phyloP scores from a whole-genome alignment of 2,797 vertebrate species.

The Xiphophorus birchmanni region DNA sequence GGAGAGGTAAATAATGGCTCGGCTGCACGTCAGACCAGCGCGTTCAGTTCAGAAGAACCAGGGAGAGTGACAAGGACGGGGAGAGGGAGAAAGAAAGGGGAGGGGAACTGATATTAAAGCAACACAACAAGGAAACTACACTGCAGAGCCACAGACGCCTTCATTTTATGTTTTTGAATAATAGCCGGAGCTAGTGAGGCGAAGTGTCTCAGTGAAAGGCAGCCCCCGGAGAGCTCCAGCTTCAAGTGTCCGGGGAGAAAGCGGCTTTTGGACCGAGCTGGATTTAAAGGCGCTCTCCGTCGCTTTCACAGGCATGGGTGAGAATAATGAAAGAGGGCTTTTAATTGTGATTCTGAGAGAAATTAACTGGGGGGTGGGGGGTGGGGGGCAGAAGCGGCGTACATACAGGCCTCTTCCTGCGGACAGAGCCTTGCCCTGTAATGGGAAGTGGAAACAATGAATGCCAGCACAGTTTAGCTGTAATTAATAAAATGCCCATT shows the following conservation, averaged over 20 bases:
- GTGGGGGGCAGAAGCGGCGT: slow-evolving; percentile 6
- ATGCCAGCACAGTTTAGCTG: slow-evolving; percentile 45
- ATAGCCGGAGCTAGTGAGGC: slow-evolving; percentile 70
- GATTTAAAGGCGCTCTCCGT: slow-evolving; percentile 65
- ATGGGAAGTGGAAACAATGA: slow-evolving; percentile 66
- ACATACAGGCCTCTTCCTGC: slow-evolving; percentile 68
- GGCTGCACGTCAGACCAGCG: slow-evolving; percentile 31
- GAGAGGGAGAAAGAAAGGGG: slow-evolving; percentile 78
- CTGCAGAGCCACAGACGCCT: slow-evolving; percentile 76
- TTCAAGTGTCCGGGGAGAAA: slow-evolving; percentile 36
- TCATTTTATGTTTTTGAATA: slow-evolving; percentile 82
- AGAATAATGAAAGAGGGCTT: slow-evolving; percentile 67
- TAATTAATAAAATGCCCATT: slow-evolving; percentile 55
- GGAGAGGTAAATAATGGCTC: slow-evolving; percentile 1
- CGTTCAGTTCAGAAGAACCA: slow-evolving; percentile 35
- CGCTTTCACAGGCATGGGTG: slow-evolving; percentile 80
- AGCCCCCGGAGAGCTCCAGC: slow-evolving; percentile 36
- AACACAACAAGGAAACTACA: slow-evolving; percentile 85
- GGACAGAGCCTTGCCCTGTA: slow-evolving; percentile 46
- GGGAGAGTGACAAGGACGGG: slow-evolving; percentile 79
- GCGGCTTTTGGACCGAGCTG: slow-evolving; percentile 46
- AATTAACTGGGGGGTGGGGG: slow-evolving; percentile 36
- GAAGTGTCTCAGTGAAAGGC: slow-evolving; percentile 52
- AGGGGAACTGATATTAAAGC: slow-evolving; percentile 84
- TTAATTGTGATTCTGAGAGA: slow-evolving; percentile 63